Conservation (phyloP, 2,888 invertebrate genomes). For the Argyresthia albistria region DNA sequence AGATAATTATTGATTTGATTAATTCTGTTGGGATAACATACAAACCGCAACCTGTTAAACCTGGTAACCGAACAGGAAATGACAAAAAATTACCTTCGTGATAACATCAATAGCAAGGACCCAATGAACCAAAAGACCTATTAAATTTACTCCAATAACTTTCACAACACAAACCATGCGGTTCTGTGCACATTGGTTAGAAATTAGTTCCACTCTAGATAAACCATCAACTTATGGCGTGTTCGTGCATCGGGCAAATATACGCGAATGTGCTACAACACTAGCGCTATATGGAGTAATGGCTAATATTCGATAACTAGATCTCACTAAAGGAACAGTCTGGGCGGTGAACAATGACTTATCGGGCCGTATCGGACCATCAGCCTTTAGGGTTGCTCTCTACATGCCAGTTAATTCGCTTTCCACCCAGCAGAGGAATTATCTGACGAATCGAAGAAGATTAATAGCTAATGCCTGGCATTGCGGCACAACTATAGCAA, state of each 20-base stretch:
- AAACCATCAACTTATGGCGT: neutral
- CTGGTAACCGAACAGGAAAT: no score
- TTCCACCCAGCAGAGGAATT: slow-evolving; percentile 27
- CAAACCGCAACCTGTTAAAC: no score
- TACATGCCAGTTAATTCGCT: slow-evolving; percentile 27
- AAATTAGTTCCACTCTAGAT: slow-evolving; percentile 1
- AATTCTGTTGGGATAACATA: no score
- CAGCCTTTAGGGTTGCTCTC: slow-evolving; percentile 18
- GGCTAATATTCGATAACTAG: neutral
- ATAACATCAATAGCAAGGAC: no score
- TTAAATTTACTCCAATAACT: neutral
- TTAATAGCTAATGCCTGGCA: slow-evolving; percentile 21
- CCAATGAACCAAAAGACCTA: no score
- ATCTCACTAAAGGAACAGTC: neutral
- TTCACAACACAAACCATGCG: neutral
- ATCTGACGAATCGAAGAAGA: slow-evolving; percentile 41
- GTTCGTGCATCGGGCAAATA: neutral
- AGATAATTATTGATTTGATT: no score
- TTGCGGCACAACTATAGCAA: neutral
- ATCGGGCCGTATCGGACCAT: slow-evolving; percentile 18
- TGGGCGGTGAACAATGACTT: slow-evolving; percentile 14
- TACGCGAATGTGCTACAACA: neutral
- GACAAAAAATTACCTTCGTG: no score
- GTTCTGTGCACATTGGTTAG: neutral
- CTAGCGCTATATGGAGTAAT: neutral